Evolutionary conservation across 1,140 invertebrate genomes (phyloP), one percentile per base, ranked within the genome.

Genomic region (Drosophila rhopaloa): DNA sequence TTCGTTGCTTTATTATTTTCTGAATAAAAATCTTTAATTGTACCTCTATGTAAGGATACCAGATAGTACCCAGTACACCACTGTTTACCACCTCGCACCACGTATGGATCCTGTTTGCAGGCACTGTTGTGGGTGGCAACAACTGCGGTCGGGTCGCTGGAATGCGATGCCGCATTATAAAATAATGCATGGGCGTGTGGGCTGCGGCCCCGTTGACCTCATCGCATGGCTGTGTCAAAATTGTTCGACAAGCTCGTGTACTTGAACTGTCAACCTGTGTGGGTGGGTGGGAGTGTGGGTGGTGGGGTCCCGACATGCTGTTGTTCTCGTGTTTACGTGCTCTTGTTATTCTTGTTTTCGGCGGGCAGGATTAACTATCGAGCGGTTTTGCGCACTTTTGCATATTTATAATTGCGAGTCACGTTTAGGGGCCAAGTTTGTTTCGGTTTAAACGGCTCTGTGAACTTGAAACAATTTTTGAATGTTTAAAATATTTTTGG

Each of bases 221-320:
- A 53, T 47, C 58, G 50, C 62, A 59, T 60, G 60, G 58, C 38
- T 54, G 41, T 77, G 79, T 81, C 79, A 78, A 74, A 82, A 83
- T 29, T 82, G 78, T 84, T 84, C 74, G 81, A 84, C 81, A 79
- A 63, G 72, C 73, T 60, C 63, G 48, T 81, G 74, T 78, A 75
- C 81, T 85, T 85, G 81, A 84, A 80, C 82, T 65, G 77, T 61
- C 67, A 66, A 75, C 57, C 70, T 51, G 37, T 38, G 55, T 47
- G 38, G n/a, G 62, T 19, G 62, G 53, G 3, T 11, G 9, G 2
- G n/a, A 40, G 16, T 19, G 19, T n/a, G n/a, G 38, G 47, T 32
- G 13, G 16, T 37, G 44, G 46, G 54, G 27, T 14, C 47, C 10
- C 40, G 16, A 35, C 29, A 44, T 54, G 60, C 68, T 71, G 51